A percentile compares a stretch with the other conserved stretches of the same genome.
phyloP scores from a whole-genome alignment of 2,888 invertebrate genomes.

The Dynastes hyllus region DNA sequence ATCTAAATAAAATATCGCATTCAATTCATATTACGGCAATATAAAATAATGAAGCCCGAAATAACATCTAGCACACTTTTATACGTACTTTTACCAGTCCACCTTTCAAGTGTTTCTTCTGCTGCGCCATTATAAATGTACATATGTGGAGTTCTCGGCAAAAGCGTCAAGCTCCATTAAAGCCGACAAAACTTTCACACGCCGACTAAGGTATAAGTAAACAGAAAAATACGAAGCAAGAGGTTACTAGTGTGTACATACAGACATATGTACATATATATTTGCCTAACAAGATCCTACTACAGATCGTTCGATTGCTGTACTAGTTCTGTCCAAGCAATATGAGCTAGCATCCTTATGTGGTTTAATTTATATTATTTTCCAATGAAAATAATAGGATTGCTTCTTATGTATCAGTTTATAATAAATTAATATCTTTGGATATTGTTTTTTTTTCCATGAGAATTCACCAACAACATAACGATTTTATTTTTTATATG shows the following conservation, averaged over 20 bases:
- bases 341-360: not conserved
- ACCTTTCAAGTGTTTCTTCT: not conserved
- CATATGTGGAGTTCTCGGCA: constrained; percentile 28
- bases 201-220: constrained; percentile 31
- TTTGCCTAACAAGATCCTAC: constrained; percentile 1
- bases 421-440: not conserved
- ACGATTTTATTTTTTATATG: no score
- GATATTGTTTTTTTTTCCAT: no score
- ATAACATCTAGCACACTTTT: constrained; percentile 1
- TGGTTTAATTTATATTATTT: constrained; percentile 6
- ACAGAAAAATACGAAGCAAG: constrained; percentile 17
- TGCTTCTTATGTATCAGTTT: not conserved
- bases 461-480: no score
- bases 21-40: not conserved
- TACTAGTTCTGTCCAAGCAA: constrained; percentile 11
- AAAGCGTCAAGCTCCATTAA: constrained; percentile 37
- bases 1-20: not conserved
- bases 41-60: not conserved
- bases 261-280: no score
- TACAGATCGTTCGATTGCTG: constrained; percentile 2
- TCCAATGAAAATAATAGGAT: not conserved
- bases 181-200: constrained; percentile 39
- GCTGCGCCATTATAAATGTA: constrained; percentile 8
- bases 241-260: not conserved
- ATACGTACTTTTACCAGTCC: constrained; percentile 10